Percentiles rank a stretch among this genome's conserved stretches.
Conservation (phyloP, 53 echinoderm and acorn worm genomes). For the Arbacia lixula region DNA sequence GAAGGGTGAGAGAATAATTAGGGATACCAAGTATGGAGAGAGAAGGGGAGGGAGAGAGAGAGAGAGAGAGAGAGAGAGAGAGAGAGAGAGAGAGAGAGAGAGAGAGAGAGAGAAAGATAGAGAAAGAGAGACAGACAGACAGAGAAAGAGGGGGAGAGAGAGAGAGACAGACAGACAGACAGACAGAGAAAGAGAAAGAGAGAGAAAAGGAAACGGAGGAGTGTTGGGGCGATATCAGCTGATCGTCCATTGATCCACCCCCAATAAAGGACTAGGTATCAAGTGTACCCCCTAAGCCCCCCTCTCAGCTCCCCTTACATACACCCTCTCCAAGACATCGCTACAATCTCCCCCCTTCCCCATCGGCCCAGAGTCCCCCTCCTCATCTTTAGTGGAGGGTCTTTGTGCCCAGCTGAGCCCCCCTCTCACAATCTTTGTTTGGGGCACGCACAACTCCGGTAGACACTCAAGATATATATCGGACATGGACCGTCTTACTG, state of each 20-base stretch:
- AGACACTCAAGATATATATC: too few species aligned
- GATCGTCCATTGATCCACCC: slow-evolving; percentile 3
- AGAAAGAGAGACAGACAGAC: background rate
- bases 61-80: background rate
- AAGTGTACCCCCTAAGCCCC: background rate
- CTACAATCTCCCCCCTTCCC: background rate
- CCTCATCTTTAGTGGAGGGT: background rate
- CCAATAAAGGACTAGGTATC: slow-evolving; percentile 1
- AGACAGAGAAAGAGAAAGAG: background rate
- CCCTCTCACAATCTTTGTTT: background rate
- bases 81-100: background rate
- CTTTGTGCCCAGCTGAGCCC: background rate
- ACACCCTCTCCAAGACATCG: background rate
- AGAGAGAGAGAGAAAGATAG: background rate
- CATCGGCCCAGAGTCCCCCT: background rate
- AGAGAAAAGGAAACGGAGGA: background rate
- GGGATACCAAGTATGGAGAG: too few species aligned
- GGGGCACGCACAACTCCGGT: too few species aligned
- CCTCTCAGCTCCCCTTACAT: background rate
- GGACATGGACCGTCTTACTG: too few species aligned
- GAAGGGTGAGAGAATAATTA: too few species aligned
- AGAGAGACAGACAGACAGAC: background rate
- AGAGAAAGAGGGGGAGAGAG: background rate
- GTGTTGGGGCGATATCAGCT: background rate
- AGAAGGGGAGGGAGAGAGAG: background rate